Percentiles rank a stretch among this genome's conserved stretches.
phyloP scores from a whole-genome alignment of 2,888 invertebrate species.

The Pristionchus entomophagus region DNA sequence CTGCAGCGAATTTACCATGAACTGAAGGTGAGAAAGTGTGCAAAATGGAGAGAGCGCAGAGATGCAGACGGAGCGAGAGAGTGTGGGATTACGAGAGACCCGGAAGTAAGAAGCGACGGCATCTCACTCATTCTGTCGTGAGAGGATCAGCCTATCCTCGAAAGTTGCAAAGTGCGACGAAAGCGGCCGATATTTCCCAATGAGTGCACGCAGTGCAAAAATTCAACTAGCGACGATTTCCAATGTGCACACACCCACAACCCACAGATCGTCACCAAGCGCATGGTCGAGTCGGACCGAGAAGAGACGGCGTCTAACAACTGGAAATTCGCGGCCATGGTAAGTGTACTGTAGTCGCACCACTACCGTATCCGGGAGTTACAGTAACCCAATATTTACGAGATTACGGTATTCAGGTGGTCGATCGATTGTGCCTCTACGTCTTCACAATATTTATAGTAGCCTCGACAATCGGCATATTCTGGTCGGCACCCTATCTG shows the following conservation, averaged over 20 bases:
- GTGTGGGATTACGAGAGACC: background rate
- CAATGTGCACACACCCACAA: background rate
- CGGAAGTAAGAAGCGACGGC: background rate
- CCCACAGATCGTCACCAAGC: constrained; percentile 70
- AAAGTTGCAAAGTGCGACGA: background rate
- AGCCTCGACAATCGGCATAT: constrained; percentile 72
- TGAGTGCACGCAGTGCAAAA: background rate
- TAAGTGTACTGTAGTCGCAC: constrained; percentile 30
- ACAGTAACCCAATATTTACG: too few species aligned
- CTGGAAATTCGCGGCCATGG: constrained; percentile 74
- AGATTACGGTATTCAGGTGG: too few species aligned
- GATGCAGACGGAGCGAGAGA: background rate
- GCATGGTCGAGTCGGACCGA: constrained; percentile 73
- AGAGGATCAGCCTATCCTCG: background rate
- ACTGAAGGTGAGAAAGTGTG: constrained; percentile 62
- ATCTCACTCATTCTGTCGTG: background rate
- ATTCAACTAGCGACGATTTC: background rate
- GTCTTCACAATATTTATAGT: constrained; percentile 75
- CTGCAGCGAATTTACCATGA: constrained; percentile 74
- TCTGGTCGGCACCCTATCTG: constrained; percentile 75
- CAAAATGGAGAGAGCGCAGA: background rate
- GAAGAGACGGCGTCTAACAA: constrained; percentile 73
- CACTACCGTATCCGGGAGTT: too few species aligned
- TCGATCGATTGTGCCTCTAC: constrained; percentile 75
- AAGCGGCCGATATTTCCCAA: background rate